Base-by-base conservation (phyloP, 30 jellyfish, hydroid and myxozoan genomes). In the Cassiopea xamachana region DNA sequence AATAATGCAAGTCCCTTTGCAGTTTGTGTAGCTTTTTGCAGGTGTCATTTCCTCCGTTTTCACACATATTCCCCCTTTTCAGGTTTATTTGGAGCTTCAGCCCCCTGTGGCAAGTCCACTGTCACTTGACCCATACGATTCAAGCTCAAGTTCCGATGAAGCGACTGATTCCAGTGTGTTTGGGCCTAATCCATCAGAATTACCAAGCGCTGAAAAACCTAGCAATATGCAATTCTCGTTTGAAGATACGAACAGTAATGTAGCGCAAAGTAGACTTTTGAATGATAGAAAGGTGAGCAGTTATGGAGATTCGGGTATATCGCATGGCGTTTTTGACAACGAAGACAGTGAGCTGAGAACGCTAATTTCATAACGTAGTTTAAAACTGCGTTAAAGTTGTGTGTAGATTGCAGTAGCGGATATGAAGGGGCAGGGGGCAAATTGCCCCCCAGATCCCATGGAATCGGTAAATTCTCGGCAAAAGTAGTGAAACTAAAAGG, bases 71-170 rank as follows among this genome's bases (percentile, higher is more conserved):
- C 39, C 74, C 2, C 43, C 39, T 9, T 44, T n/a, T 39, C 77
- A 82, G 87, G 74, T 77, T 64, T 83, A 51, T 48, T 68, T 67
- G 89, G 96, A 81, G 46, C 90, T 92, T 19, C 96, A 92, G 81
- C 90, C 98, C 67, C 91, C 96, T 15, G 78, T 85, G 16, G 82
- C 74, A 2, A 87, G 95, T 62, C 91, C 94, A 46, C 68, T 76
- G 49, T 18, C 95, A 1, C 39, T 59, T 16, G 83, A 61, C 5
- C 82, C 64, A 27, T 76, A 90, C 68, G 94, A 80, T 69, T 80
- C 96, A 45, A 70, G 76, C 46, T 47, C 92, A 49, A 80, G 85
- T 68, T 48, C 46, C 48, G 69, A n/a, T 2, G 67, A 49, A 55
- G 60, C 79, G 45, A 15, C 89, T 10, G 75, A 49, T 16, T 78